Conservation (phyloP, 2,888 invertebrate genomes). For the Eristalis intricaria region DNA sequence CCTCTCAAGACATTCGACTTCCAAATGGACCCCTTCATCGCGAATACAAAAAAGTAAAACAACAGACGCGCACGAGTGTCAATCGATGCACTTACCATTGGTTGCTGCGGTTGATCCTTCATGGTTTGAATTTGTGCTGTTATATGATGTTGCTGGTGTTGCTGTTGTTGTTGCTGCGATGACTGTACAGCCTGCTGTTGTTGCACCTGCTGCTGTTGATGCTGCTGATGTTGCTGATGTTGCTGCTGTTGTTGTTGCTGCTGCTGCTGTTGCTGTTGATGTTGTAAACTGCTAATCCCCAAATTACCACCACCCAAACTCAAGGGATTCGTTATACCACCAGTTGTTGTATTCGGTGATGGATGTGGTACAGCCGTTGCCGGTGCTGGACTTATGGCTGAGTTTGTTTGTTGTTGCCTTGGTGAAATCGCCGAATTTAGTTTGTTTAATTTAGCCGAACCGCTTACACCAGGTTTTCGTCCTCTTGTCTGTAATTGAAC, state of each 20-base stretch:
- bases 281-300: constrained; percentile 69
- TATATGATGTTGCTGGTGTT: constrained; percentile 79
- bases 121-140: constrained; percentile 81
- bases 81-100: constrained; percentile 79
- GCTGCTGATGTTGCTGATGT: constrained; percentile 74
- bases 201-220: constrained; percentile 75
- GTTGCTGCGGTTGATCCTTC: constrained; percentile 82
- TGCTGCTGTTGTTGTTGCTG: constrained; percentile 75
- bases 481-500: constrained; percentile 77
- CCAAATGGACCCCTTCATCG: too few relatives aligned
- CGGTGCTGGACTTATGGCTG: constrained; percentile 78
- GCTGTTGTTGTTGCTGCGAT: constrained; percentile 76
- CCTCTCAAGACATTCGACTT: too few relatives aligned
- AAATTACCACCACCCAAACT: constrained; percentile 67
- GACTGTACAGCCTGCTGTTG: constrained; percentile 72
- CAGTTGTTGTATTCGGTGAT: constrained; percentile 79
- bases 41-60: neutral
- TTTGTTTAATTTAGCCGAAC: constrained; percentile 78
- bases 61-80: neutral
- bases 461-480: constrained; percentile 76
- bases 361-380: constrained; percentile 78
- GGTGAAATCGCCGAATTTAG: constrained; percentile 79
- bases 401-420: constrained; percentile 75
- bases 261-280: constrained; percentile 74
- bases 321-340: constrained; percentile 53